Percentiles rank a stretch among this genome's conserved stretches.
Conservation (phyloP, 2,113 vertebrate genomes). For the Uria aalge region DNA sequence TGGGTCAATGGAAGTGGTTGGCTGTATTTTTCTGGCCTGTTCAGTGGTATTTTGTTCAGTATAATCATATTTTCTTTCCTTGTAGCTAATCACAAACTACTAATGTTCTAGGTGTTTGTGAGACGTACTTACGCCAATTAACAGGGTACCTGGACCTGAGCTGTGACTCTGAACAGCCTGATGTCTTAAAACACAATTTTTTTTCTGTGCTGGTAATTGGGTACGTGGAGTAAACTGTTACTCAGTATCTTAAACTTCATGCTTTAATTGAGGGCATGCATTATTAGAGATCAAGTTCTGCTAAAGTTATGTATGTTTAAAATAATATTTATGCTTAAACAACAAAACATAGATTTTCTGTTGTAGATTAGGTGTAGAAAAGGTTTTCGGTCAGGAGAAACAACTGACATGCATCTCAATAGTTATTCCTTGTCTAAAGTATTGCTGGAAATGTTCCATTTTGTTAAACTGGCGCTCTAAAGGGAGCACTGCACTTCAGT, state of each 20-base stretch:
- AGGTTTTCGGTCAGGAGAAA: background rate
- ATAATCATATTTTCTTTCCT: background rate
- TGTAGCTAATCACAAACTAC: background rate
- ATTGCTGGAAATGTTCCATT: background rate
- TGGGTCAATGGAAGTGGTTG: background rate
- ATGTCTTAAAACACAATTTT: background rate
- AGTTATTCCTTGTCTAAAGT: background rate
- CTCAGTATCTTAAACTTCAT: background rate
- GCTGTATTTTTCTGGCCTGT: background rate
- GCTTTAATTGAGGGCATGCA: background rate
- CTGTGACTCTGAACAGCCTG: background rate
- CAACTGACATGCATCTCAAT: background rate
- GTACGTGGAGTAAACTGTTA: background rate
- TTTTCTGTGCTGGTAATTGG: background rate
- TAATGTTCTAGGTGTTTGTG: background rate
- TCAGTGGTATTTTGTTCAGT: background rate
- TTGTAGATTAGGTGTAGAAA: background rate
- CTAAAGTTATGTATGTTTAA: background rate
- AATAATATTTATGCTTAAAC: background rate
- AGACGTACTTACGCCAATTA: background rate
- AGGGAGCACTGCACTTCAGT: accelerated
- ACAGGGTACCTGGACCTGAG: background rate
- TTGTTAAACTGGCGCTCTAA: accelerated
- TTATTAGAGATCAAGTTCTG: background rate
- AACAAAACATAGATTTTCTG: background rate